Percentiles rank a stretch among this genome's conserved stretches.
phyloP scores from a whole-genome alignment of 2,113 vertebrate genomes.

The Macrotus californicus region DNA sequence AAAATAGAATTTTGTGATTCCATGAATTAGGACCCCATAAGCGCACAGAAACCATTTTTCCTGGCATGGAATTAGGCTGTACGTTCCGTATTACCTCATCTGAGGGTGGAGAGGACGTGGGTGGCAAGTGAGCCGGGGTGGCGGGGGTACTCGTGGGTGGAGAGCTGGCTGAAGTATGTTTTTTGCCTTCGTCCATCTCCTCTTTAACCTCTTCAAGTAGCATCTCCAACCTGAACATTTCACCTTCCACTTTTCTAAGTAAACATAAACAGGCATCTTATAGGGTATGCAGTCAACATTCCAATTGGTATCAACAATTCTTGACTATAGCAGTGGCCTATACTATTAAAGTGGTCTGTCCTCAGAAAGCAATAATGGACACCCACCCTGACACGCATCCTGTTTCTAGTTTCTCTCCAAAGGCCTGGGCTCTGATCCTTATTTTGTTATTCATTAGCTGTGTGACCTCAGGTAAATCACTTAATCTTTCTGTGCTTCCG shows the following conservation, averaged over 20 bases:
- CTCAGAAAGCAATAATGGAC: not conserved
- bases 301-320: not conserved
- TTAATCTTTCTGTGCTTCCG: not conserved
- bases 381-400: not conserved
- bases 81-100: slow-evolving; percentile 81
- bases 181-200: slow-evolving; percentile 78
- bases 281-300: not conserved
- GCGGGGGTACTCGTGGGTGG: slow-evolving; percentile 25
- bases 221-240: slow-evolving; percentile 89
- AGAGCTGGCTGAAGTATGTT: slow-evolving; percentile 42
- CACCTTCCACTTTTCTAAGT: slow-evolving; percentile 86
- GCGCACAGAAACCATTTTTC: not conserved
- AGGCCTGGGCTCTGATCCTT: not conserved
- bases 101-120: slow-evolving; percentile 29
- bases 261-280: slow-evolving; percentile 45
- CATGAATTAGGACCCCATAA: not conserved
- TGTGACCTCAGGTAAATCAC: not conserved
- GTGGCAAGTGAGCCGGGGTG: slow-evolving; percentile 24
- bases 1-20: not conserved
- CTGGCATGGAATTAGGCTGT: slow-evolving; percentile 7
- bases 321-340: not conserved
- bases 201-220: slow-evolving; percentile 87
- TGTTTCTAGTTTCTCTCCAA: not conserved
- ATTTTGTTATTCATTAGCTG: not conserved
- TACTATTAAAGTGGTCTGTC: not conserved